These are phyloP conservation scores for Notechis scutatus DNA, from an alignment of 2,113 vertebrate genomes.

Conservation along the genomic window DNA sequence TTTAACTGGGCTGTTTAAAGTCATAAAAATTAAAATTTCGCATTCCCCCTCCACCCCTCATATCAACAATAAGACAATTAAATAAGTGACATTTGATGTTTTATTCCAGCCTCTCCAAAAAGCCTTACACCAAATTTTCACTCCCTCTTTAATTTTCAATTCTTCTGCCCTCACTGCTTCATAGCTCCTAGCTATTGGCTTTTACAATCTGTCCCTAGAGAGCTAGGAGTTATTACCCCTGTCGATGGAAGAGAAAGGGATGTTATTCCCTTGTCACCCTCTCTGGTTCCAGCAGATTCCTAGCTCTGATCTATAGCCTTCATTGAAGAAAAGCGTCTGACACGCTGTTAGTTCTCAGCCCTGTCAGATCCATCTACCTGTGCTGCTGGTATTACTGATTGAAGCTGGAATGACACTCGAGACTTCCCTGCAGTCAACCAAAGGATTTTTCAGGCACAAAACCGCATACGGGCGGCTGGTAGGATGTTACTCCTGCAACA, in stretches of 20 bases:
- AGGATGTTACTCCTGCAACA: constrained; percentile 3
- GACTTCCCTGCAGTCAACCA: constrained; percentile 65
- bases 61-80: constrained; percentile 61
- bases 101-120: constrained; percentile 66
- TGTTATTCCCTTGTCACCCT: constrained; percentile 99
- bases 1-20: constrained; percentile 49
- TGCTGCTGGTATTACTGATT: constrained; percentile 67
- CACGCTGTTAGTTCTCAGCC: constrained; percentile 71
- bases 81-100: constrained; percentile 67
- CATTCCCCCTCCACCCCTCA: not conserved
- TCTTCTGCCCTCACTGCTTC: constrained; percentile 94
- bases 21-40: constrained; percentile 42
- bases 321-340: constrained; percentile 75
- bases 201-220: constrained; percentile 99
- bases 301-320: constrained; percentile 89
- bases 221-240: constrained; percentile 98
- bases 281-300: constrained; percentile 83
- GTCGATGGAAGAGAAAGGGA: constrained; percentile 99
- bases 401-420: constrained; percentile 63
- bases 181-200: constrained; percentile 97
- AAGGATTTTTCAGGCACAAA: constrained; percentile 56
- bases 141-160: constrained; percentile 95
- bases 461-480: constrained; percentile 31
- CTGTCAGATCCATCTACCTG: constrained; percentile 74
- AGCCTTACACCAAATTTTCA: constrained; percentile 72